Base-by-base conservation (phyloP, 2,797 vertebrate species). In the Furcifer pardalis region DNA sequence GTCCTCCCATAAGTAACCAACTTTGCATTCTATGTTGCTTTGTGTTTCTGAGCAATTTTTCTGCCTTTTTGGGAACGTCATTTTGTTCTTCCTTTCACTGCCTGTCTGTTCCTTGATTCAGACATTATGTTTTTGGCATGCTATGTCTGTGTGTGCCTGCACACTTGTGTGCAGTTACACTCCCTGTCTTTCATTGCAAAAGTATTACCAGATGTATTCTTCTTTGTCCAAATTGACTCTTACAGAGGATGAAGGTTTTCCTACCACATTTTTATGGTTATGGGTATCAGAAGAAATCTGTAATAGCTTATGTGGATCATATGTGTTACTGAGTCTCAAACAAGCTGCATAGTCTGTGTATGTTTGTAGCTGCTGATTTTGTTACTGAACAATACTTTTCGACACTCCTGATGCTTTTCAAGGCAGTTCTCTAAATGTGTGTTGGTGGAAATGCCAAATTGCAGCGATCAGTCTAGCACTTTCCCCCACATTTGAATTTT, bases 1-100 rank as follows among this genome's bases (percentile, higher is more conserved):
- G 84, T 92, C 73, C 72, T 86, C 79, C 80, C 66, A 82, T 81
- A 77, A 77, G 75, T 69, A 81, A 81, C 79, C 71, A 81, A 81
- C 73, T 81, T 82, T 86, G 79, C 74, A 77, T 86, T 86, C 73
- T 10, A 35, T 59, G 62, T 77, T 52, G 84, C 65, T 82, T 77
- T 71, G 71, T 86, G 77, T 86, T 86, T 86, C 79, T 84, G 91
- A 89, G 63, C 90, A 89, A 94, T 91, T 81, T 81, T 69, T 65
- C 80, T 86, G 89, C 84, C 81, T 94, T 93, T 25, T 0, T 87
- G 40, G n/a, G 83, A 93, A 68, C 19, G 49, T 94, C 92, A 90
- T 74, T 91, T 94, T 91, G 46, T 0, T 2, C 79, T 84, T 86
- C 82, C 79, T 93, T 89, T 84, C 0, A 79, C 88, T 35, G 72